Conservation (phyloP, 2,888 invertebrate genomes). For the Drosophila nr. perissopoda region DNA sequence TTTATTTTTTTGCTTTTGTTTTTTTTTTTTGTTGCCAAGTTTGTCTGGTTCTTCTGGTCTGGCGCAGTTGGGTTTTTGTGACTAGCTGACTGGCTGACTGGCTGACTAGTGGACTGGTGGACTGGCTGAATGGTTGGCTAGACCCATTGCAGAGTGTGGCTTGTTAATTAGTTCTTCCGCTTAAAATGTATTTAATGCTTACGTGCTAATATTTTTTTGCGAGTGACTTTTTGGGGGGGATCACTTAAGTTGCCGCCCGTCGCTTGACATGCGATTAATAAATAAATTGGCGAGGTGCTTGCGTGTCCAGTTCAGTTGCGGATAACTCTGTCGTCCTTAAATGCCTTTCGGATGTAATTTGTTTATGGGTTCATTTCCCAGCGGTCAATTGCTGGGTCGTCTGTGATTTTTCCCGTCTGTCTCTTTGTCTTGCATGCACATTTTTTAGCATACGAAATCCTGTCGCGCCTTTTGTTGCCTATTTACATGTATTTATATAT, state of each 20-base stretch:
- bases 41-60: slow-evolving; percentile 36
- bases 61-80: slow-evolving; percentile 10
- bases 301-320: slow-evolving; percentile 51
- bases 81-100: slow-evolving; percentile 8
- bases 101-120: slow-evolving; percentile 4
- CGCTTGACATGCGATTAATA: slow-evolving; percentile 80
- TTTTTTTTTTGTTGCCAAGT: slow-evolving; percentile 36
- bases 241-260: slow-evolving; percentile 28
- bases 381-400: slow-evolving; percentile 83
- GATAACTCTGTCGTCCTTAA: slow-evolving; percentile 53
- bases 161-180: slow-evolving; percentile 79
- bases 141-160: slow-evolving; percentile 16
- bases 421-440: slow-evolving; percentile 31
- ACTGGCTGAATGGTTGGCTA: slow-evolving; percentile 3
- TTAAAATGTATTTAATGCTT: slow-evolving; percentile 74
- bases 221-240: slow-evolving; percentile 16
- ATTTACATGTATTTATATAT: slow-evolving; percentile 5
- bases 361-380: slow-evolving; percentile 84
- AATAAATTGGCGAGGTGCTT: slow-evolving; percentile 70
- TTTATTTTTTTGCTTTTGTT: background rate
- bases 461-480: slow-evolving; percentile 54
- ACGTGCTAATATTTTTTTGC: slow-evolving; percentile 68
- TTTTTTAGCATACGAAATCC: slow-evolving; percentile 24
- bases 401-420: slow-evolving; percentile 73
- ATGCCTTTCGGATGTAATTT: slow-evolving; percentile 67